These are phyloP conservation scores for Apodemia hepburni DNA, from an alignment of 2,888 invertebrate species.

Conservation along the genomic window DNA sequence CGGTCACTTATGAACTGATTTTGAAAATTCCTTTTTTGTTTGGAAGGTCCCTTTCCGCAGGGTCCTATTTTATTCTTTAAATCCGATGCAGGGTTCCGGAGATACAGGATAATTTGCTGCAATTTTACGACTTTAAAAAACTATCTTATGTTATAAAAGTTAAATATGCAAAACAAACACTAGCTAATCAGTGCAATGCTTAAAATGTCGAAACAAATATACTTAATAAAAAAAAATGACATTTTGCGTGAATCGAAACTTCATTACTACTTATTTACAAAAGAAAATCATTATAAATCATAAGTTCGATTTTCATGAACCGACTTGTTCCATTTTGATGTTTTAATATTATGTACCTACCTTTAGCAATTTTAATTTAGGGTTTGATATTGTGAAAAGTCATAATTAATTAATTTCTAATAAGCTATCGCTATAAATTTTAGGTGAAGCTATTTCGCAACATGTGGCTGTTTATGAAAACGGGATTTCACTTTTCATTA, in stretches of 20 bases:
- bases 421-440: conserved; percentile 52
- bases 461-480: conserved; percentile 32
- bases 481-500: conserved; percentile 21
- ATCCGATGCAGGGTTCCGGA: too few relatives aligned
- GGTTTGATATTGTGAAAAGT: conserved; percentile 65
- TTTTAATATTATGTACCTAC: conserved; percentile 44
- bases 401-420: conserved; percentile 50
- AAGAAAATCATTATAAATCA: neutral
- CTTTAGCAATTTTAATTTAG: conserved; percentile 50
- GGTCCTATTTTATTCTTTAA: too few relatives aligned
- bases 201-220: neutral
- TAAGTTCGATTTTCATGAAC: conserved; percentile 39
- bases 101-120: too few relatives aligned
- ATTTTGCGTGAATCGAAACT: neutral
- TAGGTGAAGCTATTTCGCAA: conserved; percentile 41
- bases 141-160: too few relatives aligned
- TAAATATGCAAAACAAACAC: too few relatives aligned
- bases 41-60: too few relatives aligned
- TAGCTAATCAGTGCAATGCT: too few relatives aligned
- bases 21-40: too few relatives aligned
- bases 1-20: too few relatives aligned
- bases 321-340: conserved; percentile 43
- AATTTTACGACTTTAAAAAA: too few relatives aligned
- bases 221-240: too few relatives aligned
- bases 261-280: neutral